Evolutionary conservation across 2,113 vertebrate species (phyloP).

Genomic region (Butorides virescens): DNA sequence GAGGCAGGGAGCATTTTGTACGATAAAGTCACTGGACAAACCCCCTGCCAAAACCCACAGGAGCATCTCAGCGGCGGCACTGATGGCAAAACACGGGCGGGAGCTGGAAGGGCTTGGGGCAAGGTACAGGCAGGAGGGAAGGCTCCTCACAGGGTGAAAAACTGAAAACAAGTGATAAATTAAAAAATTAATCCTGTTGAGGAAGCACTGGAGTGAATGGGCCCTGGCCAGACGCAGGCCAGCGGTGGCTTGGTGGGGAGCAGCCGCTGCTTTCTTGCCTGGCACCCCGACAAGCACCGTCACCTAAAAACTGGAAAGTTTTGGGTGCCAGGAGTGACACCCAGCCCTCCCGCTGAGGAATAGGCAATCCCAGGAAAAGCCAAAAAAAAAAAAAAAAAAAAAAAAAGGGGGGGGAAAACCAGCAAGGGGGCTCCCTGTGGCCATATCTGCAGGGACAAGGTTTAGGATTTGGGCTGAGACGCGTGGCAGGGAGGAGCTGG

Average conservation of each 20-base stretch:
- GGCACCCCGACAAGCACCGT: accelerated
- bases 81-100: accelerated
- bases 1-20: background rate
- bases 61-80: background rate
- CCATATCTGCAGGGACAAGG: background rate
- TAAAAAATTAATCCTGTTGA: no score
- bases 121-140: accelerated
- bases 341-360: accelerated
- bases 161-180: background rate
- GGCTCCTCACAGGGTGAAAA: background rate
- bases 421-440: background rate
- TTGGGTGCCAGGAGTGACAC: accelerated
- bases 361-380: background rate
- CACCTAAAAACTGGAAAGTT: background rate
- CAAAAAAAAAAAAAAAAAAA: background rate
- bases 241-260: accelerated
- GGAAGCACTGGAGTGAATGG: background rate
- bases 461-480: background rate
- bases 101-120: background rate
- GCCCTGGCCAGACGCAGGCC: background rate
- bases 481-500: background rate
- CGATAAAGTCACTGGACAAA: background rate
- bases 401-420: accelerated
- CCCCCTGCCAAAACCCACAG: accelerated
- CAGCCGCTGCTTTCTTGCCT: background rate